phyloP scores from a whole-genome alignment of 2,797 vertebrate genomes.

The Perodicticus potto region DNA sequence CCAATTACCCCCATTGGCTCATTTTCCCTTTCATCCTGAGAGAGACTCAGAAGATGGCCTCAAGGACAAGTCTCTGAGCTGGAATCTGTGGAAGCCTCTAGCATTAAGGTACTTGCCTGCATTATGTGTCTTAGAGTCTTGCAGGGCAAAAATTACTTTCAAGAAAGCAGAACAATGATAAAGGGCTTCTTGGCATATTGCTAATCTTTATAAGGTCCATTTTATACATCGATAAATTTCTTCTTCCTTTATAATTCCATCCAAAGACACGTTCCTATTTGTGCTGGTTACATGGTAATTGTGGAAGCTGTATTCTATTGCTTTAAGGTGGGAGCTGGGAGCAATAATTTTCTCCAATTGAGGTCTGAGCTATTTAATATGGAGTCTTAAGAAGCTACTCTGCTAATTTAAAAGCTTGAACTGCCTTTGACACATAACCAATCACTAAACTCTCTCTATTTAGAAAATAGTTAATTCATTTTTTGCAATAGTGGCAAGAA shows the following conservation, averaged over 20 bases:
- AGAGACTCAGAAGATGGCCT: neutral
- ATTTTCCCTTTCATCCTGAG: neutral
- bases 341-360: conserved; percentile 31
- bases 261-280: neutral
- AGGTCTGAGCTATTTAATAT: conserved; percentile 66
- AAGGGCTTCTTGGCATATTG: neutral
- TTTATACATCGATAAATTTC: conserved; percentile 37
- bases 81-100: neutral
- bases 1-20: neutral
- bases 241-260: conserved; percentile 40
- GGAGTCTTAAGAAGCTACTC: conserved; percentile 46
- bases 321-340: neutral
- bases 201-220: neutral
- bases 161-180: conserved; percentile 8
- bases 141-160: neutral
- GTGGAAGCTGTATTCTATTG: neutral
- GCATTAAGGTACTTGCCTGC: neutral
- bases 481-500: conserved; percentile 77
- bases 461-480: conserved; percentile 77
- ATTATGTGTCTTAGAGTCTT: neutral
- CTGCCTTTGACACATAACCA: conserved; percentile 67
- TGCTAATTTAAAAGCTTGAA: conserved; percentile 72
- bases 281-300: neutral
- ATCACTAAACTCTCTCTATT: conserved; percentile 49
- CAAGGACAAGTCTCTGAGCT: neutral